These are phyloP conservation scores for Drosophila hydei DNA, from an alignment of 1,140 invertebrate species.

Conservation along the genomic window DNA sequence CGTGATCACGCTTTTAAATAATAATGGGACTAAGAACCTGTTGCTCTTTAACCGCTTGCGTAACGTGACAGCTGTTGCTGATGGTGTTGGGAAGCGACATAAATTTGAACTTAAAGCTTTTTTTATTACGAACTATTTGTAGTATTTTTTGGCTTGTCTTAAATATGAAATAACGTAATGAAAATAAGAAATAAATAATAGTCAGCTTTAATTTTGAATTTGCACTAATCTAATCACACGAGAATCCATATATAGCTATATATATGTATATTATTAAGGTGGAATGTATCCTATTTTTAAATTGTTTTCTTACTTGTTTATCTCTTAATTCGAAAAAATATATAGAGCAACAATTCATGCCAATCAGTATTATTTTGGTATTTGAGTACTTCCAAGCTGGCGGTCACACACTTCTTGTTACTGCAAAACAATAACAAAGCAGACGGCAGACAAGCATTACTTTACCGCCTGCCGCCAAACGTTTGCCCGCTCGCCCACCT, in stretches of 20 bases:
- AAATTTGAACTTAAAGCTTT: not conserved
- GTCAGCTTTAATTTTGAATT: not conserved
- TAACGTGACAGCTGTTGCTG: constrained; percentile 35
- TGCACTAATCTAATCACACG: no score
- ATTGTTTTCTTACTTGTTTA: not conserved
- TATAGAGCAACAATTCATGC: not conserved
- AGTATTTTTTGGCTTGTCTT: not conserved
- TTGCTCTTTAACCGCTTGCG: constrained; percentile 48
- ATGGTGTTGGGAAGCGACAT: not conserved
- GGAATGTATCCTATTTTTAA: not conserved
- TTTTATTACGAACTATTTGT: not conserved
- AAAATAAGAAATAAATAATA: not conserved
- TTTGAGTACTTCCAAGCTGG: not conserved
- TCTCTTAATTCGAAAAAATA: not conserved
- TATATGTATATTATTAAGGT: no score
- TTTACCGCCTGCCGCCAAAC: constrained; percentile 31
- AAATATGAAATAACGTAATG: no score
- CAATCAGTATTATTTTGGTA: not conserved
- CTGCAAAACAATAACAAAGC: constrained; percentile 59
- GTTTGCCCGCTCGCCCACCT: constrained; percentile 22
- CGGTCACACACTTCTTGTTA: constrained; percentile 30
- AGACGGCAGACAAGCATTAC: constrained; percentile 62
- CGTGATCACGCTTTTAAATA: constrained; percentile 24
- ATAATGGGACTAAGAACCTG: constrained; percentile 48
- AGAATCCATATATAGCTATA: no score